Evolutionary conservation across 2,888 invertebrate species (phyloP), one percentile per base, ranked within the genome.

Genomic region (Lochmaea crataegi): DNA sequence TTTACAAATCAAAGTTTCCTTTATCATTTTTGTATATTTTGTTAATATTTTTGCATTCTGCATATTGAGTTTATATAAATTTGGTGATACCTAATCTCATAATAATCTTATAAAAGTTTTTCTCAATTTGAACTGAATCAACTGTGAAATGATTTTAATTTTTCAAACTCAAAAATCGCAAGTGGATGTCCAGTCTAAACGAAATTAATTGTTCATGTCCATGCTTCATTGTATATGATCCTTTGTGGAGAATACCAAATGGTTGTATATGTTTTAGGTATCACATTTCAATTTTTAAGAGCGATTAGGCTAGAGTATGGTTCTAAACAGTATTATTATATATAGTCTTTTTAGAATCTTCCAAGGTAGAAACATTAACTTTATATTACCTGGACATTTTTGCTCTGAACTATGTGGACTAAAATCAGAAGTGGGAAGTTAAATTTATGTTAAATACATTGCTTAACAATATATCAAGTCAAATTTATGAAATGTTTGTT

Each of bases 311-410:
- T 16, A 18, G 53, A 53, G 16, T 10, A 18, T 18, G 18, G 18
- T 53, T 53, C 53, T 53, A 53, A 53, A 16, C 18, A 9, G 18
- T 3, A 53, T 53, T 18, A n/a, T 10, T 2, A 53, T 18, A 10
- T 9, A 16, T 16, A 18, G 6, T 18, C n/a, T 53, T 53, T 53
- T 9, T 42, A 63, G 67, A 71, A 26, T 60, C 60, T 61, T 41
- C 22, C 32, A 7, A 51, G 56, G 42, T 65, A 60, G 61, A 69
- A 53, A 53, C 18, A 53, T 18, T 2, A 9, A 53, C 16, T 53
- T 53, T 53, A 10, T 53, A 53, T 18, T 18, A 53, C 16, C 53
- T 53, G 16, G 18, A 53, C 53, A 18, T 18, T 18, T 53, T 18
- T 53, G n/a, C 14, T 51, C 51, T n/a, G 7, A 0, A 53, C 18